These are phyloP conservation scores for Thysanoteuthis rhombus DNA, from an alignment of 2,888 invertebrate genomes.

Conservation along the genomic window DNA sequence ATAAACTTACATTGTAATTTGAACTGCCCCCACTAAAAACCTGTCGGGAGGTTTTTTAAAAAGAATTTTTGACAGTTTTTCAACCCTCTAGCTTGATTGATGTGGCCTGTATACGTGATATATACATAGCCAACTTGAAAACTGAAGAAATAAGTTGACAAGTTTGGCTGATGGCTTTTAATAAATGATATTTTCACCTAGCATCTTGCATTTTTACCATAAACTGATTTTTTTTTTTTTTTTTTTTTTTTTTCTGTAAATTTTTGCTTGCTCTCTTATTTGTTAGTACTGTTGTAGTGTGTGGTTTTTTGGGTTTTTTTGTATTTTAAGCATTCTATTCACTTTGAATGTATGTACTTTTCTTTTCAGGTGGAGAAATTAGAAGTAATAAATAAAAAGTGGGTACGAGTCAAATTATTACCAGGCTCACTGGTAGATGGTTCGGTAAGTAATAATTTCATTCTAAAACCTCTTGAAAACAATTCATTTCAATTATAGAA, in stretches of 20 bases:
- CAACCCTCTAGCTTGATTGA: too few relatives aligned
- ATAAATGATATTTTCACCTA: too few relatives aligned
- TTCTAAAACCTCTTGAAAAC: not conserved
- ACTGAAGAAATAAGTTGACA: too few relatives aligned
- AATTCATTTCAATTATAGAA: not conserved
- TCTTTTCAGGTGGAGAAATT: conserved; percentile 79
- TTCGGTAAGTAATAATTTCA: conserved; percentile 43
- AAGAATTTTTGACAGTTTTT: too few relatives aligned
- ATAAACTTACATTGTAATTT: too few relatives aligned
- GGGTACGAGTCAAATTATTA: conserved; percentile 87
- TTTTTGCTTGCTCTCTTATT: not conserved
- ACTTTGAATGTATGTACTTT: not conserved
- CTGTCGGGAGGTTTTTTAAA: too few relatives aligned
- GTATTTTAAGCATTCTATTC: not conserved
- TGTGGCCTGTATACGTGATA: too few relatives aligned
- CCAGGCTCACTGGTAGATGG: conserved; percentile 75
- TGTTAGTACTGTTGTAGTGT: not conserved
- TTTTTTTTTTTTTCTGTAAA: not conserved
- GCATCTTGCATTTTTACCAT: too few relatives aligned
- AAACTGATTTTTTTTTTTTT: not conserved
- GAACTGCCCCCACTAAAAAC: too few relatives aligned
- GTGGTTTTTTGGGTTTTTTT: too few relatives aligned
- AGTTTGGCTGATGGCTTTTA: too few relatives aligned
- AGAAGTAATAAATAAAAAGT: conserved; percentile 93
- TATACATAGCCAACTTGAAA: too few relatives aligned